A percentile compares a stretch with the other conserved stretches of the same genome.
Evolutionary conservation across 2,113 vertebrate genomes (phyloP).

Genomic region (Vulpes lagopus): DNA sequence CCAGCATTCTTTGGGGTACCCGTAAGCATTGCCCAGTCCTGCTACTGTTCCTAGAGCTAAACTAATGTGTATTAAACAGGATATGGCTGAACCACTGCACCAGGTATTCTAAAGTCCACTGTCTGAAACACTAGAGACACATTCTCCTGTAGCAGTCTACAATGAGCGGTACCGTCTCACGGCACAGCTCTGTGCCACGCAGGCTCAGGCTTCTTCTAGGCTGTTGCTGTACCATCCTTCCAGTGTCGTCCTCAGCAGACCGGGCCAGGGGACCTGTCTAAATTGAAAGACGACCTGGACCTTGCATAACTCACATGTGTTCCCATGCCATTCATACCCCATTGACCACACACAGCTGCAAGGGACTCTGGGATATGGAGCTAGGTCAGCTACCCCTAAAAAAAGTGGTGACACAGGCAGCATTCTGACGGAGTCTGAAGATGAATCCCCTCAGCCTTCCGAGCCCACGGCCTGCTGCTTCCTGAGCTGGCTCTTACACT

Average conservation of each 20-base stretch:
- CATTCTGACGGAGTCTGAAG: neutral
- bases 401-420: neutral
- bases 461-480: neutral
- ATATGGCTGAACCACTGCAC: neutral
- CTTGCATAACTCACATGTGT: neutral
- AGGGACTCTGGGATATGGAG: neutral
- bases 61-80: neutral
- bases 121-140: no score
- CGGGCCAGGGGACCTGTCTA: neutral
- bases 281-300: neutral
- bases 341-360: neutral
- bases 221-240: neutral
- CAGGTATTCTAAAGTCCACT: neutral
- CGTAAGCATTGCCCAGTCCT: neutral
- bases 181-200: neutral
- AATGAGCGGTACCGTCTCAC: fast-evolving
- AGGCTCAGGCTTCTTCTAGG: neutral
- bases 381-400: neutral
- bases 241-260: neutral
- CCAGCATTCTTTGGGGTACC: no score
- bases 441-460: neutral
- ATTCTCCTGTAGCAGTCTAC: neutral
- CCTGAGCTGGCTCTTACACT: neutral
- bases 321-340: neutral
- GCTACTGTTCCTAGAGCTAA: neutral